A percentile compares a stretch with the other conserved stretches of the same genome.
Evolutionary conservation across 2,888 invertebrate genomes (phyloP).

Genomic region (Trissolcus japonicus): DNA sequence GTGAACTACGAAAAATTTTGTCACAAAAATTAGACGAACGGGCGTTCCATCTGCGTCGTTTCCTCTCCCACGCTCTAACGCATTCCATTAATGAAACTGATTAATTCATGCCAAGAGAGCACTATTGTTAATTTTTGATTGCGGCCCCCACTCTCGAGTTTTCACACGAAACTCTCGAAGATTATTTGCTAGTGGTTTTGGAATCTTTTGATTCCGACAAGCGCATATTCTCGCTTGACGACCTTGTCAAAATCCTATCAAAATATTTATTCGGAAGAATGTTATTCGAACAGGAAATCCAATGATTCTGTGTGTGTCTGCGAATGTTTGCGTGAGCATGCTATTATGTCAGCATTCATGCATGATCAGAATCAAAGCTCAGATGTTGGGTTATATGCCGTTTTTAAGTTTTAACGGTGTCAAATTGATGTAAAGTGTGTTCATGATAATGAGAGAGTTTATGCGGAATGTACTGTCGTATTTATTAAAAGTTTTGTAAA

Average conservation of each 20-base stretch:
- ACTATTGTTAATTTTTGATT: slow-evolving; percentile 24
- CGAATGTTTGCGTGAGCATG: slow-evolving; percentile 9
- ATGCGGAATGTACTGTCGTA: neutral
- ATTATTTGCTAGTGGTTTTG: too few species aligned
- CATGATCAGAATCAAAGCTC: neutral
- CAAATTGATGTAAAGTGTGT: slow-evolving; percentile 9
- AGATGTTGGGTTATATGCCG: neutral
- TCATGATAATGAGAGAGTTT: slow-evolving; percentile 6
- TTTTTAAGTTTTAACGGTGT: slow-evolving; percentile 2
- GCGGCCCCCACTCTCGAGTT: neutral
- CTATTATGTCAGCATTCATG: slow-evolving; percentile 4
- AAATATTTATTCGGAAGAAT: neutral
- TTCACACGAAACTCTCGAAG: neutral
- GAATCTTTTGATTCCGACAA: neutral
- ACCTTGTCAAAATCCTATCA: slow-evolving; percentile 18
- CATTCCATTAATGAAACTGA: neutral
- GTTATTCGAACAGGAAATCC: slow-evolving; percentile 4
- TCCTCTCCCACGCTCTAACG: neutral
- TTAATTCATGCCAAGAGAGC: slow-evolving; percentile 13
- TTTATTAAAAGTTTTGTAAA: slow-evolving; percentile 9
- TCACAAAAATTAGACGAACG: neutral
- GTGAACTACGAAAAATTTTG: slow-evolving; percentile 59
- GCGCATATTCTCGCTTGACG: slow-evolving; percentile 2
- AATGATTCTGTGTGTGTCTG: neutral
- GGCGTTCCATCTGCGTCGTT: slow-evolving; percentile 10